These are phyloP conservation scores for Haliclona indistincta DNA, from an alignment of 37 sponge, comb jelly and placozoan genomes.

Conservation along the genomic window DNA sequence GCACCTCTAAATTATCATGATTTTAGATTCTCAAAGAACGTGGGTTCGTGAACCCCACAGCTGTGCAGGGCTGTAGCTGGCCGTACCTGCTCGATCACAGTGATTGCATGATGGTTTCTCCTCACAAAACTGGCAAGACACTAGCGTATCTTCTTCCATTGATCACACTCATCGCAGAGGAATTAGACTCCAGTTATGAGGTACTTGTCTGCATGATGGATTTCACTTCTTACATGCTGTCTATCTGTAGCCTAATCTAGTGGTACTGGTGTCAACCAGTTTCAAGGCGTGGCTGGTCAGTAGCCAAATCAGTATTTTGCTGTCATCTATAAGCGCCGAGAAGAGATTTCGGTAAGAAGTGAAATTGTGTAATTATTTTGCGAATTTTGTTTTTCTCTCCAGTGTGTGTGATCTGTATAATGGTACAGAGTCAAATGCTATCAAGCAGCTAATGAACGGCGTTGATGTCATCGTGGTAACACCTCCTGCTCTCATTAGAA, in stretches of 20 bases:
- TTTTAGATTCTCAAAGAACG: conserved; percentile 16
- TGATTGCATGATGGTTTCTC: conserved; percentile 37
- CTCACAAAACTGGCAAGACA: conserved; percentile 60
- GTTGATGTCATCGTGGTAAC: conserved; percentile 61
- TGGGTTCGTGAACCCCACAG: conserved; percentile 44
- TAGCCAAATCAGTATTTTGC: conserved; percentile 18
- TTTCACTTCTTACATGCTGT: neutral
- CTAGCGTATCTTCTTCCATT: conserved; percentile 65
- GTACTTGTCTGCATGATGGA: neutral
- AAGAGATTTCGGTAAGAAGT: conserved; percentile 23
- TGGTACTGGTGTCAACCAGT: conserved; percentile 31
- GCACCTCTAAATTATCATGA: neutral
- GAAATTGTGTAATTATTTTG: neutral
- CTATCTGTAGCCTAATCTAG: conserved; percentile 14
- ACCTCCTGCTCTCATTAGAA: conserved; percentile 33
- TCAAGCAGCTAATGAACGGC: conserved; percentile 43
- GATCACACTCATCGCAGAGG: neutral
- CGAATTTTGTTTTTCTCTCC: neutral
- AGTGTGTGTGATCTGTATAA: neutral
- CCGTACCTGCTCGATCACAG: conserved; percentile 25
- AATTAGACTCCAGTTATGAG: neutral
- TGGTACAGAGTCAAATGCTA: conserved; percentile 18
- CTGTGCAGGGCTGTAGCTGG: conserved; percentile 41
- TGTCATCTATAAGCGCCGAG: conserved; percentile 11
- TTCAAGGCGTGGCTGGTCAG: conserved; percentile 28